A percentile compares a stretch with the other conserved stretches of the same genome.
Conservation (phyloP, 2,888 invertebrate species). For the Tyria jacobaeae region DNA sequence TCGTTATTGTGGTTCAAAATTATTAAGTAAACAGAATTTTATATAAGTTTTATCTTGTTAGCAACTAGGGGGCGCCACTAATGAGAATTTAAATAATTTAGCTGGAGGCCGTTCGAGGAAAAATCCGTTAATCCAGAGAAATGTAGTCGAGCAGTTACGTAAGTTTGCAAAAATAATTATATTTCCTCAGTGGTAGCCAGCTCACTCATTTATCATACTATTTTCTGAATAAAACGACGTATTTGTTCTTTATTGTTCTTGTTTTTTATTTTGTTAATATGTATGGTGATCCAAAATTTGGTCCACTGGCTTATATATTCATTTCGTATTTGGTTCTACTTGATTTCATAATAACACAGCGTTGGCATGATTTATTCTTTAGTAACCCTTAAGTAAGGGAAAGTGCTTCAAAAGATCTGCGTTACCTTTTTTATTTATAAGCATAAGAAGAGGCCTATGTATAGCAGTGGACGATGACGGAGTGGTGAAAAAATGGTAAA, state of each 20-base stretch:
- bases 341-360: background rate
- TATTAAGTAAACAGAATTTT: conserved; percentile 57
- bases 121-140: conserved; percentile 49
- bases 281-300: background rate
- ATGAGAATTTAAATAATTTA: conserved; percentile 69
- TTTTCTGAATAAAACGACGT: conserved; percentile 1
- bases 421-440: background rate
- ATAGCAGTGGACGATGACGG: too few species aligned
- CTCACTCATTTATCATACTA: conserved; percentile 2
- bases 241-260: background rate
- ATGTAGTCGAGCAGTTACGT: conserved; percentile 28
- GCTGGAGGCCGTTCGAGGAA: conserved; percentile 40
- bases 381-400: too few species aligned
- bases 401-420: background rate
- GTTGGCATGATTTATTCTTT: background rate
- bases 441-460: too few species aligned
- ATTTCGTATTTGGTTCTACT: background rate
- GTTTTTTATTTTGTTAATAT: background rate
- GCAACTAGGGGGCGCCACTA: conserved; percentile 50
- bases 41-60: conserved; percentile 56
- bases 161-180: conserved; percentile 39
- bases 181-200: conserved; percentile 20
- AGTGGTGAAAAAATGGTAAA: too few species aligned
- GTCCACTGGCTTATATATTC: background rate
- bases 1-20: conserved; percentile 35